Base-by-base conservation (phyloP, 2,888 invertebrate genomes). In the Agrotis segetum region DNA sequence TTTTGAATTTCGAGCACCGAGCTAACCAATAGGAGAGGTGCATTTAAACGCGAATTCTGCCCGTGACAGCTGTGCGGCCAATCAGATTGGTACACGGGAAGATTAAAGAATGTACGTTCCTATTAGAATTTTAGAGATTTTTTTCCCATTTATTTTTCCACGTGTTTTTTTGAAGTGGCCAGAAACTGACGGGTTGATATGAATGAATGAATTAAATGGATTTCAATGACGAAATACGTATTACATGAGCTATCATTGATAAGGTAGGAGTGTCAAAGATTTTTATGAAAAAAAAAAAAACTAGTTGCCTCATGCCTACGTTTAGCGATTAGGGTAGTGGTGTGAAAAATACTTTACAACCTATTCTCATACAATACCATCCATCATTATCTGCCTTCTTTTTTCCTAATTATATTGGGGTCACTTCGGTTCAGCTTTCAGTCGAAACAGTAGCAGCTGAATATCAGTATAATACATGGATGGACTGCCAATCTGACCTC, bases 61-160 rank as follows among this genome's bases (percentile, higher is more conserved):
- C 90, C 89, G 87, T 95, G 96, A 96, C 96, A 95, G 94, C 91
- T 87, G 89, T 87, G 90, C 89, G 88, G 89, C 95, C 94, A 95
- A 96, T 95, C 94, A 94, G 95, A 95, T 95, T 89, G 89, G 89
- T 88, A 88, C 84, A 80, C 82, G 86, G 85, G 88, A 89, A 93
- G 94, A 94, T 95, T 94, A 94, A 92, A 94, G 85, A 87, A 85
- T 81, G 84, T 85, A 86, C 87, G 88, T 87, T 93, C 91, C 90
- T 91, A 91, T 93, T 92, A 91, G 91, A 93, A 92, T 93, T 90
- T 89, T 79, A 90, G 91, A 92, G 89, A 90, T 87, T 90, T 92
- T 70, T 78, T 87, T 71, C 84, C 49, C 47, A 40, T 88, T 83
- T 87, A 72, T 78, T 79, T 66, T 83, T 72, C 60, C 64, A 75